Conservation (phyloP, 2,113 vertebrate genomes). For the Pterophyllum scalare region DNA sequence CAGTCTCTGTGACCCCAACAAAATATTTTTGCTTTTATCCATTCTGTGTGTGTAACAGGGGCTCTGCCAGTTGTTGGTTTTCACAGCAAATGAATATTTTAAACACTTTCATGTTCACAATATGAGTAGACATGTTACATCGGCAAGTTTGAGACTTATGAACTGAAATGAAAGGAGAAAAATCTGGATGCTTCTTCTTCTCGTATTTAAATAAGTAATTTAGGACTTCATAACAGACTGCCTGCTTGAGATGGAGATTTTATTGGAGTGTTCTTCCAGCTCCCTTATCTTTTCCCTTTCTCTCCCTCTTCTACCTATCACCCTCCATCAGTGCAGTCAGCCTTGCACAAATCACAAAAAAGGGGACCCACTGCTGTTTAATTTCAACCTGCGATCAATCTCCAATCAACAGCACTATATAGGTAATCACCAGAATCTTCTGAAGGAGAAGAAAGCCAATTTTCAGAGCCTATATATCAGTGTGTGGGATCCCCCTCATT, state of each 20-base stretch:
- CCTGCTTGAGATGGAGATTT: constrained; percentile 39
- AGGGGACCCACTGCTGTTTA: constrained; percentile 55
- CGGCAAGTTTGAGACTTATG: neutral
- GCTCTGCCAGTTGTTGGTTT: neutral
- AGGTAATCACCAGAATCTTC: constrained; percentile 74
- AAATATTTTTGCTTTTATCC: neutral
- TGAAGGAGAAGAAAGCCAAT: constrained; percentile 70
- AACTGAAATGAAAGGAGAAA: neutral
- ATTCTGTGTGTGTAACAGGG: neutral
- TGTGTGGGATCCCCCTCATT: constrained; percentile 66
- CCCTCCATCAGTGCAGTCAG: constrained; percentile 41
- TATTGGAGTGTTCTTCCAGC: constrained; percentile 8
- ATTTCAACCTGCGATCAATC: constrained; percentile 75
- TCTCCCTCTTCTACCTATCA: constrained; percentile 21
- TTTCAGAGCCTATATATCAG: constrained; percentile 57
- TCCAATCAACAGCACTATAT: constrained; percentile 70
- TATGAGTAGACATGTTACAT: neutral
- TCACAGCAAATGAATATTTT: neutral
- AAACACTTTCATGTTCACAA: neutral
- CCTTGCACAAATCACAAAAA: constrained; percentile 54
- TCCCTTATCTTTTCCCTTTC: neutral
- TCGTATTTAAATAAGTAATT: constrained; percentile 22
- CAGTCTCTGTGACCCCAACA: neutral
- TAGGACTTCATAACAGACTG: neutral
- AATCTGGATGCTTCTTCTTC: neutral